A percentile compares a stretch with the other conserved stretches of the same genome.
phyloP scores from a whole-genome alignment of 2,113 vertebrate genomes.

The Menidia beryllina region DNA sequence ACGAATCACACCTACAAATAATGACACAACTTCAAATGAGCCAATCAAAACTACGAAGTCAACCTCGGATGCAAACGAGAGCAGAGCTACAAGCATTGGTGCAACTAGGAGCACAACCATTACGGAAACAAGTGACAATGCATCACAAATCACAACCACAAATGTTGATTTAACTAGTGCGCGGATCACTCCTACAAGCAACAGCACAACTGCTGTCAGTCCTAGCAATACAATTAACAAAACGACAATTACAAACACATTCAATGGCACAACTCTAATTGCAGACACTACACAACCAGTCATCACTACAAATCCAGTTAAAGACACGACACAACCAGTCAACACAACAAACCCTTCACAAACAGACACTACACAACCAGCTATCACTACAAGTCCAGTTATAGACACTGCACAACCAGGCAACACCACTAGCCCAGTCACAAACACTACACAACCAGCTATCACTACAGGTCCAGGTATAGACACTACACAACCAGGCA shows the following conservation, averaged over 20 bases:
- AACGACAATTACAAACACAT: background rate
- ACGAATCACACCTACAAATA: background rate
- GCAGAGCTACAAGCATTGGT: background rate
- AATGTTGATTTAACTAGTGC: background rate
- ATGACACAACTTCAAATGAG: background rate
- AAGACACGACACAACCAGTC: too few relatives aligned
- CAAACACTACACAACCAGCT: too few relatives aligned
- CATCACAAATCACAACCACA: background rate
- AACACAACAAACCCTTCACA: too few relatives aligned
- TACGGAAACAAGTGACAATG: background rate
- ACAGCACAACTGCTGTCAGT: background rate
- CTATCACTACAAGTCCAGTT: too few relatives aligned
- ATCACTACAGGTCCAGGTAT: too few relatives aligned
- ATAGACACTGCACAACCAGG: too few relatives aligned
- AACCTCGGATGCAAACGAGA: fast-evolving
- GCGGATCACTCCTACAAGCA: fast-evolving
- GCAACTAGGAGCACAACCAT: background rate
- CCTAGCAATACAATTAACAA: background rate
- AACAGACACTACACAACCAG: too few relatives aligned
- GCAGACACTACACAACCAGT: background rate
- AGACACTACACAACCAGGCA: too few relatives aligned
- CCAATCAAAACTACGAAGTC: fast-evolving
- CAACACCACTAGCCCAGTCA: too few relatives aligned
- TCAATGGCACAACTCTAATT: background rate
- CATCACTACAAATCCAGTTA: slow-evolving; percentile 4